Evolutionary conservation across 2,113 vertebrate species (phyloP).

Genomic region (Hemiscyllium ocellatum): DNA sequence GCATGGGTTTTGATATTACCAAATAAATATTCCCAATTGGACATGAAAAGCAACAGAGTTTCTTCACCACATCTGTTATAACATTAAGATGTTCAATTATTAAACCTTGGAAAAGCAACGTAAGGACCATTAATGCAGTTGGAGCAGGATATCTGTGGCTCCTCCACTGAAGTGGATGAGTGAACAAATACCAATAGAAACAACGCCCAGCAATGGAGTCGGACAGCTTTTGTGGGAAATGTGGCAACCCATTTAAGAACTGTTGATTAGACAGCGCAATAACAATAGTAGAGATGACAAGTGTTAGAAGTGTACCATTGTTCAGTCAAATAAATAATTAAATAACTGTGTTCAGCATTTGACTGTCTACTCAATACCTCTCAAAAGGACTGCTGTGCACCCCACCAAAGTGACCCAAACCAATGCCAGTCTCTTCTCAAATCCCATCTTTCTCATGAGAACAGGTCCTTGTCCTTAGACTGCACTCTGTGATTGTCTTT

Average conservation of each 20-base stretch:
- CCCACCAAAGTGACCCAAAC: neutral
- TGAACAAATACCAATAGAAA: neutral
- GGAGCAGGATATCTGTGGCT: neutral
- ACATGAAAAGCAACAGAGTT: neutral
- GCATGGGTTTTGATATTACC: neutral
- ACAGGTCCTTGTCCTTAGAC: neutral
- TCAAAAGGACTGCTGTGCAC: neutral
- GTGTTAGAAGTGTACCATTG: no score
- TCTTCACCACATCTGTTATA: neutral
- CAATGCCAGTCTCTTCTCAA: neutral
- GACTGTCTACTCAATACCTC: neutral
- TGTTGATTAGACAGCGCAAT: no score
- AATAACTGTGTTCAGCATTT: neutral
- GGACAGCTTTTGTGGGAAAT: neutral
- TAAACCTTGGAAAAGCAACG: neutral
- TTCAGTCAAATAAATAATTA: no score
- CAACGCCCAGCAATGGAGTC: neutral
- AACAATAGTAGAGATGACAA: no score
- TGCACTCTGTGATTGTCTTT: neutral
- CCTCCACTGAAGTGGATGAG: neutral
- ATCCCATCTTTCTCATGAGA: neutral
- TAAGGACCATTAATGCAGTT: neutral
- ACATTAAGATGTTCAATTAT: neutral
- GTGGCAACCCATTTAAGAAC: neutral
- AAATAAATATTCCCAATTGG: neutral